A percentile compares a stretch with the other conserved stretches of the same genome.
Conservation (phyloP, 2,113 vertebrate species). For the Bos javanicus region DNA sequence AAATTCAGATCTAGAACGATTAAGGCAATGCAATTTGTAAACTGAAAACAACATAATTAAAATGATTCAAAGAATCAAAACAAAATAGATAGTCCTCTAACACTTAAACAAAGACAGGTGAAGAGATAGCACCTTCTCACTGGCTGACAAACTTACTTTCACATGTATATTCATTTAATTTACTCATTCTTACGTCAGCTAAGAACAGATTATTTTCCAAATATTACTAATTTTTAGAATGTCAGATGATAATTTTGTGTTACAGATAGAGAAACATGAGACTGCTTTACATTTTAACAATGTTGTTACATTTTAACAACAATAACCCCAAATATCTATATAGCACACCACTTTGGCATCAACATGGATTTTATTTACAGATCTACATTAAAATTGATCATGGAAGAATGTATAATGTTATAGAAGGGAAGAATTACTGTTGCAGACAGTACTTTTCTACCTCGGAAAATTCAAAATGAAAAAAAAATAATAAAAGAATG, state of each 20-base stretch:
- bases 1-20: slow-evolving; percentile 19
- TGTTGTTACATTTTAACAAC: background rate
- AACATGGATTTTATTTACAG: background rate
- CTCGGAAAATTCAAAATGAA: background rate
- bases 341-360: background rate
- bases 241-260: background rate
- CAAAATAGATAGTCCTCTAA: background rate
- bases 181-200: background rate
- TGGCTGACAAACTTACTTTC: background rate
- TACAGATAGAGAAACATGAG: background rate
- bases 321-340: background rate
- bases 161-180: background rate
- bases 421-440: background rate
- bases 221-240: background rate
- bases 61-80: slow-evolving; percentile 15
- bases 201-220: background rate
- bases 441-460: background rate
- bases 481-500: background rate
- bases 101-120: background rate
- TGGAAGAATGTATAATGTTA: background rate
- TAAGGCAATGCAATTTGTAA: background rate
- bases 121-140: background rate
- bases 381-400: background rate
- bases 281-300: background rate
- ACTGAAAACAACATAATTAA: slow-evolving; percentile 10